Conservation (phyloP, 53 echinoderm and acorn worm genomes). For the Paracentrotus lividus region DNA sequence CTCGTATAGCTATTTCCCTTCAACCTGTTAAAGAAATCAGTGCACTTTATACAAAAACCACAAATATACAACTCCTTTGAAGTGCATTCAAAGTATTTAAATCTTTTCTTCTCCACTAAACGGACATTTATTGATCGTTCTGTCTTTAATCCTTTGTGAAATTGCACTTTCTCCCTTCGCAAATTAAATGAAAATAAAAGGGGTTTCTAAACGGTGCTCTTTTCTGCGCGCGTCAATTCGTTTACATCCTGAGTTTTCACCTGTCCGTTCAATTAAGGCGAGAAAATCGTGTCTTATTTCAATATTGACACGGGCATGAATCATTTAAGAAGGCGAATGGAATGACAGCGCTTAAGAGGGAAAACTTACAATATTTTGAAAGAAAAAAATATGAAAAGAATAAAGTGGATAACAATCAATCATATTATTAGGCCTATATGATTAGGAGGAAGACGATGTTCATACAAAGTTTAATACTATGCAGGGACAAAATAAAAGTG, state of each 20-base stretch:
- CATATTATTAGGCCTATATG: not conserved
- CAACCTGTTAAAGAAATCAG: not conserved
- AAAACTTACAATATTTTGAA: slow-evolving; percentile 33
- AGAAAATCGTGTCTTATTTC: slow-evolving; percentile 66
- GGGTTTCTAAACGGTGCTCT: slow-evolving; percentile 29
- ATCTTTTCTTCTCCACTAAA: not conserved
- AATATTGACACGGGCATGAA: slow-evolving; percentile 71
- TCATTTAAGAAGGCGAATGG: slow-evolving; percentile 28
- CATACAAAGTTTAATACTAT: not conserved
- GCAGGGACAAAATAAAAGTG: not conserved
- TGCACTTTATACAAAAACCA: slow-evolving; percentile 43
- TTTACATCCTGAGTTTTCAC: slow-evolving; percentile 60
- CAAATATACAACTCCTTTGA: slow-evolving; percentile 41
- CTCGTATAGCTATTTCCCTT: slow-evolving; percentile 27
- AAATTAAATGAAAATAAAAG: slow-evolving; percentile 65
- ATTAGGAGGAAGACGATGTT: not conserved
- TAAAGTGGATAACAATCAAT: not conserved
- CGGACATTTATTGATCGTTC: slow-evolving; percentile 57
- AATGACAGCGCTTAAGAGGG: not conserved
- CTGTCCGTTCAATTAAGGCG: slow-evolving; percentile 56
- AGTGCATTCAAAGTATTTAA: slow-evolving; percentile 30
- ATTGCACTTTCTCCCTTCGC: slow-evolving; percentile 55
- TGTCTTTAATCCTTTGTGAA: slow-evolving; percentile 54
- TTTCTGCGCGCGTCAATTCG: slow-evolving; percentile 25
- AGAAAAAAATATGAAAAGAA: slow-evolving; percentile 1